Base-by-base conservation (phyloP, 2,797 vertebrate genomes). In the Micrastur ruficollis region DNA sequence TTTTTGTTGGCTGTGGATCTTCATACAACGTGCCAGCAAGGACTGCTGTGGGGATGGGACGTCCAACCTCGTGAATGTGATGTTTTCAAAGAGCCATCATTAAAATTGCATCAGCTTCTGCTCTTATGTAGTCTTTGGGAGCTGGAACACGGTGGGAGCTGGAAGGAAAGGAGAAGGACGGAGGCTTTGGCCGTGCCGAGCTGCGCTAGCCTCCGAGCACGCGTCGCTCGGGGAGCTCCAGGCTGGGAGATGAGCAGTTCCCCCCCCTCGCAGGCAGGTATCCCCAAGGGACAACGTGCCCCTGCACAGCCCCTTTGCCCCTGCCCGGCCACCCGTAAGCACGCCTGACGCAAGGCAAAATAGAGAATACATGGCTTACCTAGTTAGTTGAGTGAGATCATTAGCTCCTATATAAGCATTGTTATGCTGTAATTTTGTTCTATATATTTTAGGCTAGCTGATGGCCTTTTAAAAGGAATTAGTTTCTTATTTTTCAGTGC, bases 11-110 rank as follows among this genome's bases (percentile, higher is more conserved):
- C 74, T 66, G 8, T 25, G 55, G 38, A 9, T 36, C 49, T 46
- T 53, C 26, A 5, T 12, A 26, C 53, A 5, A 0, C 0, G 0
- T 15, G 11, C 31, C 63, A 76, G 42, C 31, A 17, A 84, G 78
- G 61, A 27, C 38, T 81, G 71, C 36, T 32, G 22, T 7, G 11
- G 23, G 66, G 16, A 31, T 1, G 20, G 79, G 42, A 19, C 0
- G 0, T 12, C 38, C 75, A 53, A 0, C 22, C 59, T 79, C 5
- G 0, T 12, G 16, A 26, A 14, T 1, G n/a, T 1, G 47, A 7
- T 9, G 20, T 17, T 80, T 76, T 3, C 7, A 22, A 67, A 50
- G 53, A 72, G 5, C 29, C 32, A 1, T 7, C 32, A 5, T n/a
- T 58, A 66, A 61, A 73, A 58, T 1, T 23, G 22, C 66, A 44